These are phyloP conservation scores for Rhizomys pruinosus DNA, from an alignment of 2,113 vertebrate species.

Conservation along the genomic window DNA sequence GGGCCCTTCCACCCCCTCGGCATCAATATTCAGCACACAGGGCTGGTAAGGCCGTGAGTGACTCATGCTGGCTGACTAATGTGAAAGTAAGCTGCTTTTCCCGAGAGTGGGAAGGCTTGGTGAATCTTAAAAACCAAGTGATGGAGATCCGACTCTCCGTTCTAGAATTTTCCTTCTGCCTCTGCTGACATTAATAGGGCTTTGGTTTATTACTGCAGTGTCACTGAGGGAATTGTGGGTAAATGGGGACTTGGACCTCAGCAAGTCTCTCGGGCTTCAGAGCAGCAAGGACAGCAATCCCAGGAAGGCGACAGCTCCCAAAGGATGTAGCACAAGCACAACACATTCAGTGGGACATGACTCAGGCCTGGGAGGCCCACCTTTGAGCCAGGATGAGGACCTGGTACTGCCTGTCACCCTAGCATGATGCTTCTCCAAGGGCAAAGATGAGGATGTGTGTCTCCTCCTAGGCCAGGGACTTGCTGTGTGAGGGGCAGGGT, in stretches of 20 bases:
- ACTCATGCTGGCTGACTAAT: slow-evolving; percentile 76
- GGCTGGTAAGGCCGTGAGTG: slow-evolving; percentile 27
- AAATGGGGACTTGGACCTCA: neutral
- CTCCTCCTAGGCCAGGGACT: fast-evolving
- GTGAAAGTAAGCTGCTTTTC: slow-evolving; percentile 66
- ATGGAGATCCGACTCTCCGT: neutral
- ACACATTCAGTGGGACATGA: fast-evolving
- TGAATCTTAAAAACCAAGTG: slow-evolving; percentile 62
- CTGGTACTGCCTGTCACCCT: fast-evolving
- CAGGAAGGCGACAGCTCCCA: neutral
- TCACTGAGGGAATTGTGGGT: neutral
- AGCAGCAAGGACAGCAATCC: neutral
- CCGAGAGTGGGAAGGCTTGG: slow-evolving; percentile 65
- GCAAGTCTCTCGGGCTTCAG: neutral
- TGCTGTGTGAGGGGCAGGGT: no score
- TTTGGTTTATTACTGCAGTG: neutral
- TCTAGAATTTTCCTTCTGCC: slow-evolving; percentile 70
- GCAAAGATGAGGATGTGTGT: neutral
- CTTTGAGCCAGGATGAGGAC: neutral
- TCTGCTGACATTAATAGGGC: neutral
- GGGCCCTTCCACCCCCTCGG: neutral
- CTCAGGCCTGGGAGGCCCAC: fast-evolving
- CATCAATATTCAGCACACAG: slow-evolving; percentile 57
- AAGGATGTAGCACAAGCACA: fast-evolving
- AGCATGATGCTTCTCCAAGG: fast-evolving